phyloP scores from a whole-genome alignment of 1,140 invertebrate genomes.

The Drosophila eugracilis region DNA sequence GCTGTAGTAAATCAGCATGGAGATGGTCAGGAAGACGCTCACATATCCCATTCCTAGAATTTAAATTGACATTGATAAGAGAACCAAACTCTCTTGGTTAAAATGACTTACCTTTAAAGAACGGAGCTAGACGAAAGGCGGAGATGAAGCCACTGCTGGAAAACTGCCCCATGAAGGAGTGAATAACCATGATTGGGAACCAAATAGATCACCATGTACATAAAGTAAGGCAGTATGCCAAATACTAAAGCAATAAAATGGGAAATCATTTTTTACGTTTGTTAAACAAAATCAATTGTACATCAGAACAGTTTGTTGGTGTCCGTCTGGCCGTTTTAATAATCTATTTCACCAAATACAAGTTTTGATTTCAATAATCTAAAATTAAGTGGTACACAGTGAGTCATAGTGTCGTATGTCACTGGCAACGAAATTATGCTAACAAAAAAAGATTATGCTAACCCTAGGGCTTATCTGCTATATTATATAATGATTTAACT shows the following conservation, averaged over 20 bases:
- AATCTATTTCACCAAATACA: too few relatives aligned
- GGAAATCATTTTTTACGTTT: too few relatives aligned
- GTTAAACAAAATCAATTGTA: not conserved
- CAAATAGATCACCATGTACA: constrained; percentile 67
- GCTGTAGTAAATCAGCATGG: constrained; percentile 60
- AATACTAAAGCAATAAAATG: constrained; percentile 37
- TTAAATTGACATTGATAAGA: not conserved
- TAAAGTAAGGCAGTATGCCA: constrained; percentile 59
- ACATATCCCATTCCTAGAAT: constrained; percentile 76
- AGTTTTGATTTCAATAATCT: too few relatives aligned
- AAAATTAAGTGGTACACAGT: too few relatives aligned
- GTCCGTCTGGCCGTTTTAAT: too few relatives aligned
- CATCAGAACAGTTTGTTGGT: too few relatives aligned
- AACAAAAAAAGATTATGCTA: too few relatives aligned
- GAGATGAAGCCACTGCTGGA: constrained; percentile 82
- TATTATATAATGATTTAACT: too few relatives aligned
- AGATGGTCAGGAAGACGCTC: constrained; percentile 52
- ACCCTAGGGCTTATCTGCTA: too few relatives aligned
- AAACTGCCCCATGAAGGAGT: constrained; percentile 81
- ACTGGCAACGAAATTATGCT: too few relatives aligned
- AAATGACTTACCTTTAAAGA: constrained; percentile 71
- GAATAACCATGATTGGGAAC: constrained; percentile 76
- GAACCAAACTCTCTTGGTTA: not conserved
- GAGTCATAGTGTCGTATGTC: not conserved
- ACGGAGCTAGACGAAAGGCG: constrained; percentile 69